phyloP scores from a whole-genome alignment of 2,797 vertebrate genomes.

The Borostomias antarcticus region DNA sequence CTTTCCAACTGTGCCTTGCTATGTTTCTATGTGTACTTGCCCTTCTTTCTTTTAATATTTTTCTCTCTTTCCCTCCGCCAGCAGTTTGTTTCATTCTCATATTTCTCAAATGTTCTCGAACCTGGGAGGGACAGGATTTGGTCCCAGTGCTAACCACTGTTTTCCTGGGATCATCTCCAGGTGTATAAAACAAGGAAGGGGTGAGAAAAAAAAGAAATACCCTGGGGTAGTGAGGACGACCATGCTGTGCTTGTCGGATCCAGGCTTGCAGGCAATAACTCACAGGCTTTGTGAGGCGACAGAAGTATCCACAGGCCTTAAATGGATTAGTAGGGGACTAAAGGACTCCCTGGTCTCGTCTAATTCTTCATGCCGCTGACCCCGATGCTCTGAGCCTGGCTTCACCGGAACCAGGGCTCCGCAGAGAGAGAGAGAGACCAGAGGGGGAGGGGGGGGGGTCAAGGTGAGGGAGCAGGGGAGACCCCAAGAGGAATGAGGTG shows the following conservation, averaged over 20 bases:
- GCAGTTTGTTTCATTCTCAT: no score
- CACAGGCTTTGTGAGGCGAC: conserved; percentile 19
- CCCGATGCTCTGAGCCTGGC: not conserved
- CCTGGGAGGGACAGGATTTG: no score
- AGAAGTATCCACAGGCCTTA: conserved; percentile 8
- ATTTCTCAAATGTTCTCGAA: no score
- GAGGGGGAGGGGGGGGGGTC: not conserved
- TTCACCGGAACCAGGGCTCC: not conserved
- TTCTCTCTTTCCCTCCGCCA: no score
- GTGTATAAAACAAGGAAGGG: not conserved
- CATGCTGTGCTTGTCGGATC: conserved; percentile 12
- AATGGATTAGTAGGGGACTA: conserved; percentile 23
- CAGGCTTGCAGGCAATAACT: conserved; percentile 21
- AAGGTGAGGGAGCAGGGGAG: not conserved
- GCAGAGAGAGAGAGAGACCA: not conserved
- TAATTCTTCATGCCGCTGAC: conserved; percentile 9
- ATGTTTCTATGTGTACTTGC: no score
- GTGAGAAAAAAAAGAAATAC: not conserved
- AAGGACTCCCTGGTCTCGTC: not conserved
- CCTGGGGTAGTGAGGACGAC: not conserved
- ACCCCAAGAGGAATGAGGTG: not conserved
- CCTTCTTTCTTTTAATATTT: no score
- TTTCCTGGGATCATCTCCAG: no score
- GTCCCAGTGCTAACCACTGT: no score
- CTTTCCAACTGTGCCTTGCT: no score